A percentile compares a stretch with the other conserved stretches of the same genome.
Conservation (phyloP, 2,797 vertebrate genomes). For the Pteronotus mesoamericanus region DNA sequence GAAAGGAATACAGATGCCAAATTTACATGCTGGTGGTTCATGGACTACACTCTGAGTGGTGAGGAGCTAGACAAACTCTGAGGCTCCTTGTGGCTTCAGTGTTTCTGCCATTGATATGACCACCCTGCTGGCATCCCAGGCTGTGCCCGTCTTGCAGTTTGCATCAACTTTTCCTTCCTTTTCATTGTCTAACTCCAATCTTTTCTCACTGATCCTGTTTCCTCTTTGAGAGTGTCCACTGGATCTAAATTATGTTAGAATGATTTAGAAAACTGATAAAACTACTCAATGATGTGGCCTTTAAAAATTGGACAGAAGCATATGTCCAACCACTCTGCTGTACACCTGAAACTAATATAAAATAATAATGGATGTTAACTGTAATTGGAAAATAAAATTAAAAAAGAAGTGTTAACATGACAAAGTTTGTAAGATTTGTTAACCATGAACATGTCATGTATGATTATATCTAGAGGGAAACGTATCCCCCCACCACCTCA, state of each 20-base stretch:
- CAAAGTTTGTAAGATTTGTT: not conserved
- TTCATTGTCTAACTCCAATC: not conserved
- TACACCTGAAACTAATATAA: not conserved
- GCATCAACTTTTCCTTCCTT: not conserved
- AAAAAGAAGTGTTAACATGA: not conserved
- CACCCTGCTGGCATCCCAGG: not conserved
- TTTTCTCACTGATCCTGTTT: not conserved
- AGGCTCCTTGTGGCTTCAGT: not conserved
- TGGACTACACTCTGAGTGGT: not conserved
- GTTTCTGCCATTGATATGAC: not conserved
- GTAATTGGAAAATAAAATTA: not conserved
- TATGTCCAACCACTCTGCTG: not conserved
- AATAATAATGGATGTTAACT: not conserved
- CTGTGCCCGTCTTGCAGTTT: not conserved
- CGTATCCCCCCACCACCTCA: rapidly evolving
- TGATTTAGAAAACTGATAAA: constrained; percentile 10
- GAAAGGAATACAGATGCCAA: not conserved
- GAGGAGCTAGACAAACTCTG: not conserved
- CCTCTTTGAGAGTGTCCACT: not conserved
- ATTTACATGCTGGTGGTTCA: not conserved
- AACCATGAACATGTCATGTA: not conserved
- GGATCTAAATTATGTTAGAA: not conserved
- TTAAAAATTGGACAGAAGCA: not conserved
- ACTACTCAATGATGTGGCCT: not conserved
- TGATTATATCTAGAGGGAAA: not conserved